phyloP scores from a whole-genome alignment of 2,888 invertebrate genomes.

The Gortyna flavago region DNA sequence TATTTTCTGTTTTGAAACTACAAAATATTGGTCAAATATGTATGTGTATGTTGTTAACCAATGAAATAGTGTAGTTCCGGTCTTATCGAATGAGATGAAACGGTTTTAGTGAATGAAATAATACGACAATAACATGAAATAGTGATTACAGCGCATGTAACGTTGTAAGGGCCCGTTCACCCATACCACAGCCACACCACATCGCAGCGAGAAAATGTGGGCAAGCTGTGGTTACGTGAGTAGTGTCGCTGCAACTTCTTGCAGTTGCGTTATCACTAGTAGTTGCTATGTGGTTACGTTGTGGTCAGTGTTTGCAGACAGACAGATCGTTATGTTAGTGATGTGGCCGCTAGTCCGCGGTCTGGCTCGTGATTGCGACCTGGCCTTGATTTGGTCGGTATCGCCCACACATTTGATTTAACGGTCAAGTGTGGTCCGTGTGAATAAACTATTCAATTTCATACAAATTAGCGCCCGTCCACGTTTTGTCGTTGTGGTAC shows the following conservation, averaged over 20 bases:
- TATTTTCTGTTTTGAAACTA: slow-evolving; percentile 39
- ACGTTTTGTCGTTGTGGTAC: not conserved
- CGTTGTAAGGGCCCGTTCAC: slow-evolving; percentile 46
- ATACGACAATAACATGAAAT: slow-evolving; percentile 33
- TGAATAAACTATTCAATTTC: not conserved
- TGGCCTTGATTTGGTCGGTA: not conserved
- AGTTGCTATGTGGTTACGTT: not conserved
- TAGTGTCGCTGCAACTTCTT: not conserved
- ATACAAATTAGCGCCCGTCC: not conserved
- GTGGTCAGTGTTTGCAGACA: not conserved
- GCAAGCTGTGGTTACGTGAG: not conserved
- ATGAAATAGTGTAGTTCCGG: slow-evolving; percentile 60
- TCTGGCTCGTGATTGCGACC: not conserved
- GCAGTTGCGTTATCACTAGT: not conserved
- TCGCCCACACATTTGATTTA: not conserved
- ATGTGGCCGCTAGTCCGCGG: not conserved
- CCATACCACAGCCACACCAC: not conserved
- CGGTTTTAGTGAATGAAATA: slow-evolving; percentile 32
- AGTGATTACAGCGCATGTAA: slow-evolving; percentile 42
- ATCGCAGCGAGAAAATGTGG: not conserved
- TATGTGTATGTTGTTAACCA: slow-evolving; percentile 50
- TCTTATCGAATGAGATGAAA: slow-evolving; percentile 29
- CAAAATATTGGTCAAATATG: slow-evolving; percentile 64
- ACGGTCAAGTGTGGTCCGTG: not conserved
- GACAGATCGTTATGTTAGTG: not conserved